Percentiles rank a stretch among this genome's conserved stretches.
Evolutionary conservation across 2,113 vertebrate genomes (phyloP).

Genomic region (Hemibagrus wyckioides): DNA sequence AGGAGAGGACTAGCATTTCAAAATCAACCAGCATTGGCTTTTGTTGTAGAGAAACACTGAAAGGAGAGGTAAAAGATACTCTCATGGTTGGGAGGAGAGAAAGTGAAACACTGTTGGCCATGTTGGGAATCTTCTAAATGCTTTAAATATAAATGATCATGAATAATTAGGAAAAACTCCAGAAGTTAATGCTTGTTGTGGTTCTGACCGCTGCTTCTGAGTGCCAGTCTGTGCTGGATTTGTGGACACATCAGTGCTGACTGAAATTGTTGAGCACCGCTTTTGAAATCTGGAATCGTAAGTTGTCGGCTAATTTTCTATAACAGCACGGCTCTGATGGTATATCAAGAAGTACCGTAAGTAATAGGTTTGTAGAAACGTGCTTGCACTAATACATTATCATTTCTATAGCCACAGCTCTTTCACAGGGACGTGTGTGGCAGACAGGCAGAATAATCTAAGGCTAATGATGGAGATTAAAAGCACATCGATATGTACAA

Average conservation of each 20-base stretch:
- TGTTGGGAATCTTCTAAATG: neutral
- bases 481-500: neutral
- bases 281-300: neutral
- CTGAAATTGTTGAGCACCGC: neutral
- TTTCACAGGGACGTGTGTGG: neutral
- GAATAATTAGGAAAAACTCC: neutral
- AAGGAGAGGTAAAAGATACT: neutral
- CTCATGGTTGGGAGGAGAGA: neutral
- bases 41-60: neutral
- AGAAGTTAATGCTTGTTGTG: neutral
- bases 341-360: neutral
- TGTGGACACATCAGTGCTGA: neutral
- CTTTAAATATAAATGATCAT: neutral
- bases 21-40: neutral
- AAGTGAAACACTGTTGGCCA: neutral
- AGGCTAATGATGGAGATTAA: neutral
- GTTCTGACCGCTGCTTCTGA: neutral
- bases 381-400: neutral
- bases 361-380: neutral
- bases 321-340: neutral
- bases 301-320: neutral
- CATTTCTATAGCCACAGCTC: neutral
- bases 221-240: neutral
- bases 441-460: neutral
- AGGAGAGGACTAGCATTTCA: constrained; percentile 20